Conservation (phyloP, 37 sponge, comb jelly and placozoan genomes). For the Cladorhizidae sp. region DNA sequence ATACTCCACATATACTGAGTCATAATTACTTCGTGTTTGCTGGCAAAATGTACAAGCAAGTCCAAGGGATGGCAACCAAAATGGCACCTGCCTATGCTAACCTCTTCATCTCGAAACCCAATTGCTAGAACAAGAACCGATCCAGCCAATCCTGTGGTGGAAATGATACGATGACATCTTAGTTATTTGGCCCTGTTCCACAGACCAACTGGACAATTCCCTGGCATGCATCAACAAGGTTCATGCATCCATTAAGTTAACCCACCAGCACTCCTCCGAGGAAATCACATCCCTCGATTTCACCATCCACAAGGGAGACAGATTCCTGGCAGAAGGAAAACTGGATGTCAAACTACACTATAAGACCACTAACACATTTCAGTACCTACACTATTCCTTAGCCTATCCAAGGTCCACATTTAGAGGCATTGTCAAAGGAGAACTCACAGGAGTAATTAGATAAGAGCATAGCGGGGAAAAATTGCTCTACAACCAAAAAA, state of each 20-base stretch:
- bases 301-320: too few species aligned
- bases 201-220: not conserved
- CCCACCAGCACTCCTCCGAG: not conserved
- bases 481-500: not conserved
- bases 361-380: constrained; percentile 28
- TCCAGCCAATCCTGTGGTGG: not conserved
- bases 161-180: not conserved
- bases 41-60: not conserved
- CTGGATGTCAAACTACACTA: not conserved
- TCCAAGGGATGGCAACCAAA: not conserved
- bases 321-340: not conserved
- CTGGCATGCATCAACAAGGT: not conserved
- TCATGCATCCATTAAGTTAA: not conserved
- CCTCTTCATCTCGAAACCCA: not conserved
- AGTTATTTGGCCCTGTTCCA: not conserved
- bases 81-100: not conserved
- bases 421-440: not conserved
- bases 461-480: too few species aligned
- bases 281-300: not conserved
- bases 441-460: not conserved
- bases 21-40: not conserved
- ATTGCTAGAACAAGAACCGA: not conserved
- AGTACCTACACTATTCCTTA: not conserved
- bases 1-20: not conserved
- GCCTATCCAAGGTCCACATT: not conserved